These are phyloP conservation scores for Dipodomys spectabilis DNA, from an alignment of 2,113 vertebrate genomes.

Conservation along the genomic window DNA sequence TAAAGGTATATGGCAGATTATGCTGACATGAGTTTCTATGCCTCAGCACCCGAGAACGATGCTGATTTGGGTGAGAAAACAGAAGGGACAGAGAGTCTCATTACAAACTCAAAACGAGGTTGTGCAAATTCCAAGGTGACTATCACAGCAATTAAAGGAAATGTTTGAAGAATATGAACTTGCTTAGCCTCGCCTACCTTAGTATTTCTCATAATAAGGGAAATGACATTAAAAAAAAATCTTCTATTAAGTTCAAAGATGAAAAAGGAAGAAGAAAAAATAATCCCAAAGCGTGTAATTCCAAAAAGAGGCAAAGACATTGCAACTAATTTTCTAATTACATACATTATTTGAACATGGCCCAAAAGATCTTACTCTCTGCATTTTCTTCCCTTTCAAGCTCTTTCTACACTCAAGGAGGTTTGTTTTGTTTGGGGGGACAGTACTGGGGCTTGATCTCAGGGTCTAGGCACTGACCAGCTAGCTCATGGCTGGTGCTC, in stretches of 20 bases:
- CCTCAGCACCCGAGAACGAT: background rate
- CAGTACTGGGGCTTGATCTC: too few species aligned
- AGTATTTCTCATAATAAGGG: slow-evolving; percentile 1
- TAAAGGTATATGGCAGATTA: background rate
- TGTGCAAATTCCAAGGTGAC: slow-evolving; percentile 42
- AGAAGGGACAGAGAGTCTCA: background rate
- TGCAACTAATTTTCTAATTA: background rate
- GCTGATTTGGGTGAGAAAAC: slow-evolving; percentile 13
- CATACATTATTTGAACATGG: background rate
- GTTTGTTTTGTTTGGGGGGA: too few species aligned
- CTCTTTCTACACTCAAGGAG: background rate
- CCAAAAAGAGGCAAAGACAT: background rate
- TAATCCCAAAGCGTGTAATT: background rate
- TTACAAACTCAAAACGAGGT: slow-evolving; percentile 38
- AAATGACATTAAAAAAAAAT: slow-evolving; percentile 20
- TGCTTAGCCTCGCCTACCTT: background rate
- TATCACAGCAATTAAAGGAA: slow-evolving; percentile 13
- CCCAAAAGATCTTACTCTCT: background rate
- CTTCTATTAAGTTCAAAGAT: slow-evolving; percentile 1
- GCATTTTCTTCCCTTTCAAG: background rate
- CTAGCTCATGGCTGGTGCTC: too few species aligned
- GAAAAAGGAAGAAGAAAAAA: background rate
- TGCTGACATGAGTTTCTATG: background rate
- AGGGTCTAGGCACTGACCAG: too few species aligned
- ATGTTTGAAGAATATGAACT: background rate